Base-by-base conservation (phyloP, 1,140 invertebrate species). In the Phymorhynchus buccinoides region DNA sequence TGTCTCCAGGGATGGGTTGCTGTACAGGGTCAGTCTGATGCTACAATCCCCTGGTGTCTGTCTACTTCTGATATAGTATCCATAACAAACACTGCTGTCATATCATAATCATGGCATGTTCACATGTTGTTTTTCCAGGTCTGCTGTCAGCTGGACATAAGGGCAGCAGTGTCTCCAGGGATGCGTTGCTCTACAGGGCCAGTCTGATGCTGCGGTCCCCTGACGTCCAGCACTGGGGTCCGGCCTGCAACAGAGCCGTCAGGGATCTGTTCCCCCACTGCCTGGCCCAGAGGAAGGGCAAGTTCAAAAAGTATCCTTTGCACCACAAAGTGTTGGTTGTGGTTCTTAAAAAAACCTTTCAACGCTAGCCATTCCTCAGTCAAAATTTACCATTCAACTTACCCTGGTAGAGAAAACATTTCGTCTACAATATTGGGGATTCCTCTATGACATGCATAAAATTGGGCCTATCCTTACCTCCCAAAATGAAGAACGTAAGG, bases 241-340 rank as follows among this genome's bases (percentile, higher is more conserved):
- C 91, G 16, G 90, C 91, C 18, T 92, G 91, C 86, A 92, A 92
- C 83, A 80, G 87, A 35, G 91, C 90, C 16, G 88, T 91, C 35
- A 66, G 90, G 9, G 91, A 92, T 81, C 80, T 88, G 27, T 91
- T 89, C 52, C 90, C 90, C 35, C 83, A 89, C 71, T 89, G 87
- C 68, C 78, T 89, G 68, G 90, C 91, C 22, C 91, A 90, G 86
- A 85, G 91, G 3, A 92, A 92, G 80, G 91, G 91, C 22, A 92
- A 90, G 86, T 92, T 88, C 80, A 92, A 92, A 80, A 91, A 91
- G 89, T 91, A 91, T 91, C 90, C 91, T 91, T 90, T 12, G 7
- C 37, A 9, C 9, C n/a, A 75, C 7, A 75, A 14, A 75, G 9
- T 14, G 37, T 75, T 75, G 9, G 44, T 16, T 48, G 44, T 48